Conservation (phyloP, 2,113 vertebrate genomes). For the Coptodon rendalli region DNA sequence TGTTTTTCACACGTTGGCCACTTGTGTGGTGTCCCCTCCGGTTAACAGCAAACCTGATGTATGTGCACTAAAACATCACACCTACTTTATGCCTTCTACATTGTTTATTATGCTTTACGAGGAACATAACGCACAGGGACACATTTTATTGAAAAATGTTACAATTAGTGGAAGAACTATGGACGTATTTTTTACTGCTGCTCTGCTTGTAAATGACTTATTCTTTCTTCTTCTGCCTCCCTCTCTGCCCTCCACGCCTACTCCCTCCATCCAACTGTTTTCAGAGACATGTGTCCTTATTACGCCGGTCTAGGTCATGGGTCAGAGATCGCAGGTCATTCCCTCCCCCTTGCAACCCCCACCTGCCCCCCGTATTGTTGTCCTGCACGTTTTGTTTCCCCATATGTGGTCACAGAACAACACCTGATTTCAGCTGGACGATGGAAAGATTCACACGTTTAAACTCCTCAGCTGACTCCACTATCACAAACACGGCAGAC, state of each 20-base stretch:
- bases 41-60: neutral
- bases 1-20: neutral
- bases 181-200: neutral
- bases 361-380: conserved; percentile 9
- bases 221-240: neutral
- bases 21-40: neutral
- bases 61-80: neutral
- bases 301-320: conserved; percentile 47
- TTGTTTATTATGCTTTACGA: neutral
- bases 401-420: neutral
- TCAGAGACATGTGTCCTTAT: neutral
- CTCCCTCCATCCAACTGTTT: conserved; percentile 15
- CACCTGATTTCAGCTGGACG: neutral
- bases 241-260: neutral
- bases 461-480: neutral
- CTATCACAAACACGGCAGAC: neutral
- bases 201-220: conserved; percentile 6
- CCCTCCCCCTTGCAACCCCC: neutral
- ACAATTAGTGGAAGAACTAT: accelerated
- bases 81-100: neutral
- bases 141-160: neutral
- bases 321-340: conserved; percentile 51
- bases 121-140: neutral
- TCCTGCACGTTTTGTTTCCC: neutral
- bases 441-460: neutral